A percentile compares a stretch with the other conserved stretches of the same genome.
Conservation (phyloP, 2,888 invertebrate species). For the Chloroclystis v-ata region DNA sequence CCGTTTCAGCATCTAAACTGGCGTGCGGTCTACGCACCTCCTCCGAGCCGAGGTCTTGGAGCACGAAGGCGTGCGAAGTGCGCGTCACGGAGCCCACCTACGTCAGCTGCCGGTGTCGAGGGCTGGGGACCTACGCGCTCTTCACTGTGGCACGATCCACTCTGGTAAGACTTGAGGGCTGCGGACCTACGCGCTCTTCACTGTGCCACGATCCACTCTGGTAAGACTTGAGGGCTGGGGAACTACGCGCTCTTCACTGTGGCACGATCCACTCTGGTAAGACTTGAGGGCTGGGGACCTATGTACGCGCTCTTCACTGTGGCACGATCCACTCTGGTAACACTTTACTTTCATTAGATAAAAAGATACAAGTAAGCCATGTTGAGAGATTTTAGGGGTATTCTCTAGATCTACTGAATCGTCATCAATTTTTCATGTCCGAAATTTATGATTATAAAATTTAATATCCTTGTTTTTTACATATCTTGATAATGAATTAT, state of each 20-base stretch:
- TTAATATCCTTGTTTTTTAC: too few relatives aligned
- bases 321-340: conserved; percentile 58
- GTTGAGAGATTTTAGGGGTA: too few relatives aligned
- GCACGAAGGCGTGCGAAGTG: conserved; percentile 61
- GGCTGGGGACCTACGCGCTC: conserved; percentile 62
- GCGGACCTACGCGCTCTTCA: conserved; percentile 65
- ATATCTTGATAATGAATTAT: neutral
- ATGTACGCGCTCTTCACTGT: conserved; percentile 63
- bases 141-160: conserved; percentile 60
- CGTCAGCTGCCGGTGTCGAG: conserved; percentile 59
- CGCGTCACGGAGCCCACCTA: conserved; percentile 59
- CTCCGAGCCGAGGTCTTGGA: conserved; percentile 69
- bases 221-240: conserved; percentile 59
- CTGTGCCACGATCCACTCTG: conserved; percentile 54
- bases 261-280: conserved; percentile 58
- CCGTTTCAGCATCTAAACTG: conserved; percentile 51
- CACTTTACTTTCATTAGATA: too few relatives aligned
- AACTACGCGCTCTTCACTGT: conserved; percentile 64
- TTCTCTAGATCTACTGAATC: too few relatives aligned
- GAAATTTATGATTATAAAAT: too few relatives aligned
- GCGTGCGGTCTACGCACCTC: conserved; percentile 64
- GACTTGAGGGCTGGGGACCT: conserved; percentile 57
- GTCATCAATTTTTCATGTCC: too few relatives aligned
- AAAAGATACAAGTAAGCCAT: too few relatives aligned
- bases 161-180: conserved; percentile 56